These are phyloP conservation scores for Lophius piscatorius DNA, from an alignment of 2,113 vertebrate genomes.

Conservation along the genomic window DNA sequence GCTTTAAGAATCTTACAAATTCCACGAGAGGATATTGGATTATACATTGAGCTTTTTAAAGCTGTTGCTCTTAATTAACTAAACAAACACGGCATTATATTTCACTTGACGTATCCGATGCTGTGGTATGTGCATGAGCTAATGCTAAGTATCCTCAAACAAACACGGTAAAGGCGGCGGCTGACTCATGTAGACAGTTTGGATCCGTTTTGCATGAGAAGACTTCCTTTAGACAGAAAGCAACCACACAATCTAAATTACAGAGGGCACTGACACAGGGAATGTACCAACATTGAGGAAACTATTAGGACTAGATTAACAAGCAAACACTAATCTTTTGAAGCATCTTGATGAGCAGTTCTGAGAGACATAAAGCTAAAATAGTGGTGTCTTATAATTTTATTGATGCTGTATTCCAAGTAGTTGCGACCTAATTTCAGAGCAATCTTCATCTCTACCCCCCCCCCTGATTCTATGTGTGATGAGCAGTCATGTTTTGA, in stretches of 20 bases:
- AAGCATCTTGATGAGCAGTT: background rate
- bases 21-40: conserved; percentile 67
- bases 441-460: conserved; percentile 28
- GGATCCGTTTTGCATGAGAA: conserved; percentile 23
- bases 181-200: background rate
- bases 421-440: conserved; percentile 1
- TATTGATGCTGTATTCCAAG: background rate
- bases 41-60: conserved; percentile 66
- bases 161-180: conserved; percentile 29
- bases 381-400: background rate
- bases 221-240: conserved; percentile 1
- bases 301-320: conserved; percentile 1
- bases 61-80: conserved; percentile 71
- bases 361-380: background rate
- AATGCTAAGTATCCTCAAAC: conserved; percentile 52
- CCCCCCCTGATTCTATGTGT: conserved; percentile 38
- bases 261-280: conserved; percentile 2
- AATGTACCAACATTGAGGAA: conserved; percentile 20
- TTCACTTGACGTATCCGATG: conserved; percentile 43
- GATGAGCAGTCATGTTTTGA: conserved; percentile 72
- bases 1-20: conserved; percentile 68
- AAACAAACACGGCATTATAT: conserved; percentile 70
- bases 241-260: conserved; percentile 2
- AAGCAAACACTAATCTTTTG: background rate
- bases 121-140: conserved; percentile 57